Conservation (phyloP, 2,888 invertebrate species). For the Melanostoma scalare region DNA sequence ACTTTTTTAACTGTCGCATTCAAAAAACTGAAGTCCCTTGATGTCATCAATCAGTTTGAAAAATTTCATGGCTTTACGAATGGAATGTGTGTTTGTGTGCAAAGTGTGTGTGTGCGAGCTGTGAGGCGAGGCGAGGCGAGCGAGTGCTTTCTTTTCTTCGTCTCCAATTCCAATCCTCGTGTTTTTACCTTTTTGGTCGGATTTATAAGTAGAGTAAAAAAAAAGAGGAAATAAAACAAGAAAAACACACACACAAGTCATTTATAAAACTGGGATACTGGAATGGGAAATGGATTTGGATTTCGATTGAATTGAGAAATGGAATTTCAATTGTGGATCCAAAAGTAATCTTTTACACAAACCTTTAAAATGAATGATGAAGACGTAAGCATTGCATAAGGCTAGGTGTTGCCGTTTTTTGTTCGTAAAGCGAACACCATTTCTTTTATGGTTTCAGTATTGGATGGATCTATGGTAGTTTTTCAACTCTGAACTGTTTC, state of each 20-base stretch:
- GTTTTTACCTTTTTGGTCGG: slow-evolving; percentile 41
- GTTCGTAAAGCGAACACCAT: too few relatives aligned
- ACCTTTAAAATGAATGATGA: slow-evolving; percentile 14
- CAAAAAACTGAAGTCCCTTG: slow-evolving; percentile 69
- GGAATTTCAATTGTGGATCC: slow-evolving; percentile 57
- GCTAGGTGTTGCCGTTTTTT: too few relatives aligned
- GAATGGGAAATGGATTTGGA: slow-evolving; percentile 69
- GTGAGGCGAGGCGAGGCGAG: slow-evolving; percentile 30
- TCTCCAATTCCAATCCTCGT: slow-evolving; percentile 25
- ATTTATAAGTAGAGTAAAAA: slow-evolving; percentile 19
- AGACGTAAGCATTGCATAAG: background rate
- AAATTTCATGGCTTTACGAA: slow-evolving; percentile 70
- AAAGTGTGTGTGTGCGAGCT: background rate
- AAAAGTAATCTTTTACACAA: slow-evolving; percentile 58
- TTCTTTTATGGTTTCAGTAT: too few relatives aligned
- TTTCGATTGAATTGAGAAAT: slow-evolving; percentile 73
- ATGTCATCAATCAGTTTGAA: slow-evolving; percentile 73
- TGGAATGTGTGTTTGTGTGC: slow-evolving; percentile 36
- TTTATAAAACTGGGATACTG: slow-evolving; percentile 39
- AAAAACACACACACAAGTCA: slow-evolving; percentile 21
- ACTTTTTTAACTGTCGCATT: slow-evolving; percentile 73
- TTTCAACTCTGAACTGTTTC: too few relatives aligned
- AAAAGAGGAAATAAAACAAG: slow-evolving; percentile 15
- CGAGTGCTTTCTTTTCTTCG: slow-evolving; percentile 49
- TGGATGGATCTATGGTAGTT: too few relatives aligned